Percentiles rank a stretch among this genome's conserved stretches.
Evolutionary conservation across 2,888 invertebrate species (phyloP).

Genomic region (Lomographa bimaculata): DNA sequence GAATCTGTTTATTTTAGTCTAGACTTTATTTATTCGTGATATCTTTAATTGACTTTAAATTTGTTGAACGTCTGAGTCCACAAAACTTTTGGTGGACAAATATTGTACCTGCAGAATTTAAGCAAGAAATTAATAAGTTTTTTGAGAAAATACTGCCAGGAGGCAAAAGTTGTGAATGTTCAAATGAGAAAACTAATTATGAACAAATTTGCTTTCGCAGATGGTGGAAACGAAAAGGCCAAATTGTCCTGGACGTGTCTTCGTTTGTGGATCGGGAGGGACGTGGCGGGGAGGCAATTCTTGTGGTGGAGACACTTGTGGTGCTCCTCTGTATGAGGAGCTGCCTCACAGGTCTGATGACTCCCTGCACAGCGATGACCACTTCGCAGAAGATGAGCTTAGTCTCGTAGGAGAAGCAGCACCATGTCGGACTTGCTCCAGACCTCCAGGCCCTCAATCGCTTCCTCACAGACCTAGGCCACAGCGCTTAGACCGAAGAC

Average conservation of each 20-base stretch:
- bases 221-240: conserved; percentile 89
- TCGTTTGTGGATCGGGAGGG: conserved; percentile 85
- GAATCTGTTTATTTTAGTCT: conserved; percentile 35
- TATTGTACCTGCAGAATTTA: conserved; percentile 9
- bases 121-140: no score
- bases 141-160: conserved; percentile 8
- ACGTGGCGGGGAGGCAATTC: conserved; percentile 83
- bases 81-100: conserved; percentile 16
- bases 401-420: conserved; percentile 80
- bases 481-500: conserved; percentile 83
- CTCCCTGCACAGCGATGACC: conserved; percentile 89
- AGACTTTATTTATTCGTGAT: conserved; percentile 34
- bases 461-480: conserved; percentile 84
- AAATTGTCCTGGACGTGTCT: conserved; percentile 83
- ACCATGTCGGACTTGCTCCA: conserved; percentile 76
- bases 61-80: conserved; percentile 20
- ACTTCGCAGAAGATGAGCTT: conserved; percentile 93
- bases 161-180: conserved; percentile 1
- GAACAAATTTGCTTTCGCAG: conserved; percentile 69
- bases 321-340: conserved; percentile 93
- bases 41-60: conserved; percentile 43
- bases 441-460: conserved; percentile 74
- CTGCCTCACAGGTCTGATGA: conserved; percentile 85
- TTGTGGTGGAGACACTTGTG: conserved; percentile 70
- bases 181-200: conserved; percentile 15